Percentiles rank a stretch among this genome's conserved stretches.
These are phyloP conservation scores for Brienomyrus brachyistius DNA, from an alignment of 2,113 vertebrate genomes.

Conservation along the genomic window DNA sequence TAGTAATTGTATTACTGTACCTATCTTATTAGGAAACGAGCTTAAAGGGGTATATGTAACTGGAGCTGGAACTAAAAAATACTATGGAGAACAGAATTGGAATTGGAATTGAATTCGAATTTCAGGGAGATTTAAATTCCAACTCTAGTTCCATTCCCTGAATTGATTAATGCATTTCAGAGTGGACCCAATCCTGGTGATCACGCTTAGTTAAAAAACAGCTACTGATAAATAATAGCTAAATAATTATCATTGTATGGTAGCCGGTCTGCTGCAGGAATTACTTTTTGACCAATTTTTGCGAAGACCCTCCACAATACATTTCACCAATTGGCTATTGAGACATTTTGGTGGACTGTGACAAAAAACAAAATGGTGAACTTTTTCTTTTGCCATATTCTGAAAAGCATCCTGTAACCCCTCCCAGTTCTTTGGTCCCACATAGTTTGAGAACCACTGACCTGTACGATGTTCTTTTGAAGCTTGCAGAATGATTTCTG, in stretches of 20 bases:
- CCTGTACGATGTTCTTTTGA: background rate
- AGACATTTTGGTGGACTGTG: background rate
- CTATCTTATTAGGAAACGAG: background rate
- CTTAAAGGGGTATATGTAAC: background rate
- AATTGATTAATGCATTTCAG: too few species aligned
- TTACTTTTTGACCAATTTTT: background rate
- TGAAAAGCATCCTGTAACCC: background rate
- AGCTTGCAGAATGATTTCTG: background rate
- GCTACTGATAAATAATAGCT: background rate
- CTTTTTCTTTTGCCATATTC: background rate
- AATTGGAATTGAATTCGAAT: too few species aligned
- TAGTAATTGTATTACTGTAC: background rate
- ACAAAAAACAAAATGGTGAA: background rate
- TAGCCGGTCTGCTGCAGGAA: background rate
- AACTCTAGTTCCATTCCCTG: too few species aligned
- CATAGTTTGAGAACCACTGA: background rate
- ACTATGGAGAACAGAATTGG: too few species aligned
- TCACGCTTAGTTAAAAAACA: background rate
- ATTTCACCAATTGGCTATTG: background rate
- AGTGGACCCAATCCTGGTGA: background rate
- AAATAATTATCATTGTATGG: background rate
- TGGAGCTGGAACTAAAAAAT: too few species aligned
- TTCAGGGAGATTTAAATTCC: too few species aligned
- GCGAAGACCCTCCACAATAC: background rate
- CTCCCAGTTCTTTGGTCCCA: background rate